phyloP scores from a whole-genome alignment of 2,113 vertebrate genomes.

The Neomonachus schauinslandi region DNA sequence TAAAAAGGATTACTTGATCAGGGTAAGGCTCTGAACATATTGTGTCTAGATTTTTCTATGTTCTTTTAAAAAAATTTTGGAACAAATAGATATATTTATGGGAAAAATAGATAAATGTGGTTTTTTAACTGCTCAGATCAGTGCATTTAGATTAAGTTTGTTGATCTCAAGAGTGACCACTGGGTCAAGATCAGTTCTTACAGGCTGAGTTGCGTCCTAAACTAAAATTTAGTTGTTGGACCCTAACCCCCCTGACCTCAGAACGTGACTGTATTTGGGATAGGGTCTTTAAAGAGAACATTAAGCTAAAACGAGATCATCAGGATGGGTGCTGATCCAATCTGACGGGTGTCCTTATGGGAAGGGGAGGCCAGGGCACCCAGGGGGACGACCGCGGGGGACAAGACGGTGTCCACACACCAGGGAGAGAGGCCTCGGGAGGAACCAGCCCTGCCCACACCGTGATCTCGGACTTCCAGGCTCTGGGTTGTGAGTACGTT shows the following conservation, averaged over 20 bases:
- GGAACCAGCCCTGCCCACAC: neutral
- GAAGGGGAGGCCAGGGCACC: neutral
- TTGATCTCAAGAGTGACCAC: accelerated
- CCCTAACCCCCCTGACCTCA: too few relatives aligned
- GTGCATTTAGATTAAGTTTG: neutral
- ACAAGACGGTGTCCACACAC: accelerated
- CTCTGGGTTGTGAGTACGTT: accelerated
- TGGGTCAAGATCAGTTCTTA: accelerated
- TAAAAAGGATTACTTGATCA: neutral
- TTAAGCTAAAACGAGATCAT: neutral
- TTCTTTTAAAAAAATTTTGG: neutral
- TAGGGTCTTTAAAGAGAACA: neutral
- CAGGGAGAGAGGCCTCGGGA: neutral
- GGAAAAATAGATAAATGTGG: too few relatives aligned
- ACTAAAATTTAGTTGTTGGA: accelerated
- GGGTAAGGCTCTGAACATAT: neutral
- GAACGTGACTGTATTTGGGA: neutral
- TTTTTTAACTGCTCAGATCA: too few relatives aligned
- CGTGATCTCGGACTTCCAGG: neutral
- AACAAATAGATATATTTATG: neutral
- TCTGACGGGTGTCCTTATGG: accelerated
- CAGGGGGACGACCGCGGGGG: accelerated
- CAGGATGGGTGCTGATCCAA: neutral
- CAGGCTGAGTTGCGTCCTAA: neutral
- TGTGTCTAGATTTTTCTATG: neutral